Evolutionary conservation across 2,888 invertebrate species (phyloP), one percentile per base, ranked within the genome.

Genomic region (Melitaea athalia): DNA sequence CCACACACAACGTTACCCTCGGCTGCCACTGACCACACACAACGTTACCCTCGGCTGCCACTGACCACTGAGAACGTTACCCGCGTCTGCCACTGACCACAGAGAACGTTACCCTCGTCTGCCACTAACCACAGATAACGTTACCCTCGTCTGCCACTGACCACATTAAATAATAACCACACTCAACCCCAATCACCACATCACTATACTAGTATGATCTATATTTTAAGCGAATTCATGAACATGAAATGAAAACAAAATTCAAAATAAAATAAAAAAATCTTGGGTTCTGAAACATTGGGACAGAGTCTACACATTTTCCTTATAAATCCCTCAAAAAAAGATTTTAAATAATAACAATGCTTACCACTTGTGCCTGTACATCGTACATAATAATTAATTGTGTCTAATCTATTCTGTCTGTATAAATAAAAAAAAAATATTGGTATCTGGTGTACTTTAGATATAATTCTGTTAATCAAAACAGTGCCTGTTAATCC

Each of bases 11-110:
- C 12, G 24, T 14, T 4, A 3, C 52, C 33, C 33, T 3, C 55
- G n/a, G 12, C 53, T 24, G 24, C 77, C 92, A 93, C 77, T 89
- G 75, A 78, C n/a, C 53, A 3, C 24, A 17, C 2, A 11, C 63
- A 15, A 49, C 12, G 24, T 14, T 4, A 3, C 52, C 33, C 33
- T 3, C 55, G n/a, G 12, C 53, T 24, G 24, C 49, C n/a, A 24
- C 3, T 43, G n/a, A 3, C 49, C 49, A 50, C 49, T 2, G 24
- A 24, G 1, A 24, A 24, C 24, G 24, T 24, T 3, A 24, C 24
- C 24, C 24, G 1, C 24, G 24, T 24, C 24, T 24, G 24, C 24
- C 24, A 3, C 24, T 3, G 24, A 24, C 24, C 24, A 24, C 24
- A 24, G 24, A 24, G 1, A 24, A 24, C 24, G 24, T 24, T 24